A percentile compares a stretch with the other conserved stretches of the same genome.
These are phyloP conservation scores for Sciurus carolinensis DNA, from an alignment of 2,797 vertebrate species.

Conservation along the genomic window DNA sequence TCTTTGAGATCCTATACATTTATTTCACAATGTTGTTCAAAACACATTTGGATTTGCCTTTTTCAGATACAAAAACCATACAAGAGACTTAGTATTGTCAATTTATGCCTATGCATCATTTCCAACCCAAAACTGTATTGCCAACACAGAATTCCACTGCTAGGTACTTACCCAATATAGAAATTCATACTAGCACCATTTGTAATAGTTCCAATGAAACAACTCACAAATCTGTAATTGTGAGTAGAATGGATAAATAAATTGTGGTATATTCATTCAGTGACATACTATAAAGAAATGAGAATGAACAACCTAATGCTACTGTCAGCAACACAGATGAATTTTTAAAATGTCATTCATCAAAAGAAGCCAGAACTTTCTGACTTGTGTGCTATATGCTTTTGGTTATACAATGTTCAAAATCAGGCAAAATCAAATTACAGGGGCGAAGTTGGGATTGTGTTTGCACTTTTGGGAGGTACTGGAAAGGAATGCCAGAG, in stretches of 20 bases:
- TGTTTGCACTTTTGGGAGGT: not conserved
- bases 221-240: not conserved
- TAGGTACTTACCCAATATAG: not conserved
- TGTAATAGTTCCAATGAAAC: not conserved
- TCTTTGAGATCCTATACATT: not conserved
- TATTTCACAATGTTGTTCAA: not conserved
- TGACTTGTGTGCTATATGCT: not conserved
- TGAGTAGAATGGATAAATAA: not conserved
- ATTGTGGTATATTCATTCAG: not conserved
- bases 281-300: conserved; percentile 1
- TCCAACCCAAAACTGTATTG: not conserved
- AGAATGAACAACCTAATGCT: not conserved
- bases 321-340: not conserved
- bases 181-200: not conserved
- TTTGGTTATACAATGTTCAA: not conserved
- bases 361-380: not conserved
- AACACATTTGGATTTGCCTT: not conserved
- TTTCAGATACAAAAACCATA: not conserved
- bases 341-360: not conserved
- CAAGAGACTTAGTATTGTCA: not conserved
- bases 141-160: not conserved
- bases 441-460: not conserved
- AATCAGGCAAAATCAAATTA: not conserved
- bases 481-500: not conserved
- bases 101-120: not conserved